Conservation (phyloP, 2,888 invertebrate genomes). For the Sphecodes monilicornis region DNA sequence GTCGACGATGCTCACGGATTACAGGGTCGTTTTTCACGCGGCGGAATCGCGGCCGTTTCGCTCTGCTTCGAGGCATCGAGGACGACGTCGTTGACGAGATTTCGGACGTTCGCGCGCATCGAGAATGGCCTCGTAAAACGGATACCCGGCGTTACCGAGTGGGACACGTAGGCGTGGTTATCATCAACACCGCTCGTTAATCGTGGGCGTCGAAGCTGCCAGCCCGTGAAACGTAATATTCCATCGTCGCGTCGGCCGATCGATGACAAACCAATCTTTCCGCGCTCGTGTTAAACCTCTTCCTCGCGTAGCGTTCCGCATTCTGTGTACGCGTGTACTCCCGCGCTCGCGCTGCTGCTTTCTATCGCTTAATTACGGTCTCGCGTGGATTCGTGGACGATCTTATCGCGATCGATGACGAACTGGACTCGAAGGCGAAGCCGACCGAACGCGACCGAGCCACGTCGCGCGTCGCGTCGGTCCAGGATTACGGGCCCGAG, state of each 20-base stretch:
- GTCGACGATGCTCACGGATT: slow-evolving; percentile 60
- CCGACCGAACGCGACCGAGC: not conserved
- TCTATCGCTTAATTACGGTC: slow-evolving; percentile 41
- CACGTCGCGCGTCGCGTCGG: not conserved
- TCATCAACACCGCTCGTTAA: slow-evolving; percentile 66
- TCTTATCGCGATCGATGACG: not conserved
- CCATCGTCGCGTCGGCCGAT: slow-evolving; percentile 64
- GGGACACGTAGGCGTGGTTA: slow-evolving; percentile 64
- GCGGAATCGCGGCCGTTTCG: slow-evolving; percentile 49
- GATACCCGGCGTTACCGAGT: slow-evolving; percentile 58
- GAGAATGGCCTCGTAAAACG: slow-evolving; percentile 69
- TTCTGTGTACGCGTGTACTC: not conserved
- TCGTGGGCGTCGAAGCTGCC: slow-evolving; percentile 68
- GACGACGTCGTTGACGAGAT: slow-evolving; percentile 63
- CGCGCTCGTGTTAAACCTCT: slow-evolving; percentile 27
- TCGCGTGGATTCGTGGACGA: slow-evolving; percentile 17
- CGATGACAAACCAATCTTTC: slow-evolving; percentile 80
- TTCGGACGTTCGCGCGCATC: slow-evolving; percentile 60
- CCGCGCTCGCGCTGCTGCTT: not conserved
- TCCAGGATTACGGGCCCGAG: not conserved
- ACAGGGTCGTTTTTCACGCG: slow-evolving; percentile 65
- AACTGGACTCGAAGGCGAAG: not conserved
- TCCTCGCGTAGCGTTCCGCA: no score
- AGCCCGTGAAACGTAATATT: slow-evolving; percentile 60
- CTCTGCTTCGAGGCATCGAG: slow-evolving; percentile 25